Conservation (phyloP, 64 coral and sea anemone species). For the Hydrozoanthus tunicans region DNA sequence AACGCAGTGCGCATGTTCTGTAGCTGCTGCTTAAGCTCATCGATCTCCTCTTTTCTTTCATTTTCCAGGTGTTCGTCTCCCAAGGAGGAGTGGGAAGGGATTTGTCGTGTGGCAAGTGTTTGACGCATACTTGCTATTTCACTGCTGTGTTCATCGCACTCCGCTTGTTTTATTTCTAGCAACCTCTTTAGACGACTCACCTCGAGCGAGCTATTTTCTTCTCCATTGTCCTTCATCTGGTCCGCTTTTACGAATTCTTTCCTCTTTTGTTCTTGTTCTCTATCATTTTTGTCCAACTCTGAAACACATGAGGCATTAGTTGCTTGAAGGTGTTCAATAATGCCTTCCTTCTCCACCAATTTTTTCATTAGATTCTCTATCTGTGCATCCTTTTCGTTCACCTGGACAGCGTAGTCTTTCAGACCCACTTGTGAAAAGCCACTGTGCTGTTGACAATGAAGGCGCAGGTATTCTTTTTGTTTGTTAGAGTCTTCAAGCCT, state of each 20-base stretch:
- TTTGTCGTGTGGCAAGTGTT: not conserved
- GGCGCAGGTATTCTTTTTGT: conserved; percentile 10
- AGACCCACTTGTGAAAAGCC: not conserved
- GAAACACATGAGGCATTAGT: not conserved
- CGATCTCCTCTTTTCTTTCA: not conserved
- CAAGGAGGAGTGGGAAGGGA: not conserved
- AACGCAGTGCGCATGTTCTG: not conserved
- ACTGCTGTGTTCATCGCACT: not conserved
- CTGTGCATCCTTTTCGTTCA: conserved; percentile 2
- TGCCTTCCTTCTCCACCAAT: not conserved
- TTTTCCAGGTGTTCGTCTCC: not conserved
- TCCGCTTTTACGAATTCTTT: not conserved
- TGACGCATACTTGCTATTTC: not conserved
- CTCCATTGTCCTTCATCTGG: not conserved
- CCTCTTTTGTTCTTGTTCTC: not conserved
- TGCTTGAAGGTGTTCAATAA: not conserved
- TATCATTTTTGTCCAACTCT: not conserved
- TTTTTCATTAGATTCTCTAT: not conserved
- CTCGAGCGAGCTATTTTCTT: not conserved
- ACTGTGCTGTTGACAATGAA: conserved; percentile 33
- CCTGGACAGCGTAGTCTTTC: not conserved
- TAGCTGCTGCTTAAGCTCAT: not conserved
- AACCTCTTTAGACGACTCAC: not conserved
- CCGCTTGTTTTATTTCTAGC: not conserved
- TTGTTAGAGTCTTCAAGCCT: conserved; percentile 12